phyloP scores from a whole-genome alignment of 1,140 invertebrate species.

The Contarinia nasturtii region DNA sequence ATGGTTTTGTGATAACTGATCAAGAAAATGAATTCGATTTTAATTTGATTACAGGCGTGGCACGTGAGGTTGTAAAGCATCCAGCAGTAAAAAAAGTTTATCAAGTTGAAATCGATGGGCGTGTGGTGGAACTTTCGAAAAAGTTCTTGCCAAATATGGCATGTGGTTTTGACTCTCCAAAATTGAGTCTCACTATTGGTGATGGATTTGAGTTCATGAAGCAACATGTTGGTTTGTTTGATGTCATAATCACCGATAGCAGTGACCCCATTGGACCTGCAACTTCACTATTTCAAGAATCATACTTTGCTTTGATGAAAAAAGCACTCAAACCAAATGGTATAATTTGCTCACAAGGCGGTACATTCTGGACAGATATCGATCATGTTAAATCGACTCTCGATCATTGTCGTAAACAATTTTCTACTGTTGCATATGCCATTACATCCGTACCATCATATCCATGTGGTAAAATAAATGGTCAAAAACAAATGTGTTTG shows the following conservation, averaged over 20 bases:
- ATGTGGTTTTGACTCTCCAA: conserved; percentile 61
- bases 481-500: too few species aligned
- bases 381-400: conserved; percentile 59
- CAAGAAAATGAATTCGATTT: too few species aligned
- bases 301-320: conserved; percentile 76
- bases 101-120: conserved; percentile 88
- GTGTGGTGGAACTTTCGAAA: conserved; percentile 83
- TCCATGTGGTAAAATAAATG: conserved; percentile 80
- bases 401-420: conserved; percentile 51
- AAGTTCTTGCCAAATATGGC: conserved; percentile 83
- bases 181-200: conserved; percentile 66
- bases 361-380: conserved; percentile 77
- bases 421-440: conserved; percentile 56
- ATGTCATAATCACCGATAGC: conserved; percentile 96
- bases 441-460: conserved; percentile 81
- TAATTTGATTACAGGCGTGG: conserved; percentile 35
- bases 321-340: conserved; percentile 65
- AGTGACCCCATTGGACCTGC: conserved; percentile 85
- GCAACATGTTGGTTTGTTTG: conserved; percentile 68
- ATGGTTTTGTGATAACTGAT: too few species aligned
- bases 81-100: conserved; percentile 68
- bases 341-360: conserved; percentile 84
- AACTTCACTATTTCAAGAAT: conserved; percentile 51
- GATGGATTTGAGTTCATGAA: conserved; percentile 94
- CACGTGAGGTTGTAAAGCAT: conserved; percentile 87